Percentiles rank a stretch among this genome's conserved stretches.
Evolutionary conservation across 1,140 invertebrate species (phyloP).

Genomic region (Xylocopa sonorina): DNA sequence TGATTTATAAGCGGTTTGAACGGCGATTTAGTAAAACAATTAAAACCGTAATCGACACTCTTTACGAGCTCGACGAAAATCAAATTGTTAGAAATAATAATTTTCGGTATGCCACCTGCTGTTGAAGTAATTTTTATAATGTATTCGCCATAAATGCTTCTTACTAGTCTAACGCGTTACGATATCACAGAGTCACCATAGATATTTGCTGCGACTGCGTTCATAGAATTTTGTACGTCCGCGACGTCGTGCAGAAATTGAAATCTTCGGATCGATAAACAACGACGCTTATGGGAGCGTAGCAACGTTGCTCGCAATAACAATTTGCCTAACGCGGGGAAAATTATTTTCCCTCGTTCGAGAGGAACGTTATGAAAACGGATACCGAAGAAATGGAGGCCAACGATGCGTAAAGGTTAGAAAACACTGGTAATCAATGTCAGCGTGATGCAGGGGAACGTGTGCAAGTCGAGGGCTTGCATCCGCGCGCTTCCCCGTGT

Average conservation of each 20-base stretch:
- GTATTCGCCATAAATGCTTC: too few relatives aligned
- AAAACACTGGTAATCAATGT: slow-evolving; percentile 33
- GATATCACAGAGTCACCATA: not conserved
- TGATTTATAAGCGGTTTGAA: too few relatives aligned
- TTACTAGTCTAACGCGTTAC: too few relatives aligned
- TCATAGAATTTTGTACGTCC: not conserved
- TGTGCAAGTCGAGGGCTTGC: not conserved
- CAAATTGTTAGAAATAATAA: too few relatives aligned
- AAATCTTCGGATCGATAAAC: slow-evolving; percentile 4
- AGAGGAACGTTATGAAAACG: slow-evolving; percentile 13
- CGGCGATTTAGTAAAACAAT: too few relatives aligned
- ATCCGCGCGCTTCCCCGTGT: not conserved
- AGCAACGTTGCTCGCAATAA: slow-evolving; percentile 2
- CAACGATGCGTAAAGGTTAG: slow-evolving; percentile 17
- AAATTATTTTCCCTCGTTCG: slow-evolving; percentile 22
- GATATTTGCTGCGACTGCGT: not conserved
- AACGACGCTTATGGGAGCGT: not conserved
- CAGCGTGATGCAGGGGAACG: slow-evolving; percentile 4
- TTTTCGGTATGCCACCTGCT: too few relatives aligned
- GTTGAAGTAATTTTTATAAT: too few relatives aligned
- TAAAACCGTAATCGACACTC: too few relatives aligned
- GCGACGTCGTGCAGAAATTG: not conserved
- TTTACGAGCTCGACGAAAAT: too few relatives aligned
- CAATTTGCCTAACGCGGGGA: slow-evolving; percentile 22
- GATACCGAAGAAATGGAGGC: slow-evolving; percentile 23